Percentiles rank a stretch among this genome's conserved stretches.
Conservation (phyloP, 1,140 invertebrate species). For the Caerostris darwini region DNA sequence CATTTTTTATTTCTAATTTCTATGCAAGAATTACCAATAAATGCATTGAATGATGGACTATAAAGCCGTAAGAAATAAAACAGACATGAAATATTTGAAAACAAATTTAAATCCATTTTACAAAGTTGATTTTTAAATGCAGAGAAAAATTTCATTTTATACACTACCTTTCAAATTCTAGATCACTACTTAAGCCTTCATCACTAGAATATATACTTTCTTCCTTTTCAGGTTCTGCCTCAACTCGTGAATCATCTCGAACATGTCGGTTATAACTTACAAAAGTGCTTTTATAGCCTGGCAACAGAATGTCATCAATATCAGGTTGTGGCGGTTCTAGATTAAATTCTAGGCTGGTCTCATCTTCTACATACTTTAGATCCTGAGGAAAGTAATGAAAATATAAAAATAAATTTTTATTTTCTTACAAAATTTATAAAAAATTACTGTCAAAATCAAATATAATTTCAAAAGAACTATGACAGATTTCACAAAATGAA, state of each 20-base stretch:
- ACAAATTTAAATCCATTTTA: too few species aligned
- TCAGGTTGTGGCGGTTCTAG: slow-evolving; percentile 6
- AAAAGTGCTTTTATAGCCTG: slow-evolving; percentile 5
- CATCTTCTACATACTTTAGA: slow-evolving; percentile 51
- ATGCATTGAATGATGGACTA: too few species aligned
- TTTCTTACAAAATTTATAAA: not conserved
- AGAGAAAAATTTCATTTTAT: too few species aligned
- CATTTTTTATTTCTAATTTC: too few species aligned
- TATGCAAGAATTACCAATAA: too few species aligned
- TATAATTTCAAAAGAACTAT: not conserved
- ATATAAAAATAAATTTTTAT: not conserved
- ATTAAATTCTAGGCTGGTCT: slow-evolving; percentile 48
- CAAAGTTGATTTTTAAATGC: too few species aligned
- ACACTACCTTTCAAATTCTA: slow-evolving; percentile 72
- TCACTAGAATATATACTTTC: slow-evolving; percentile 72
- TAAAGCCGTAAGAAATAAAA: too few species aligned
- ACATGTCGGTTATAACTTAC: slow-evolving; percentile 43
- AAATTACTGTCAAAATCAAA: not conserved
- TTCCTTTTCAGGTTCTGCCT: slow-evolving; percentile 58
- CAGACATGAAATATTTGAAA: too few species aligned
- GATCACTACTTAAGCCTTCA: slow-evolving; percentile 62
- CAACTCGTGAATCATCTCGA: slow-evolving; percentile 15
- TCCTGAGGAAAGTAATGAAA: slow-evolving; percentile 12
- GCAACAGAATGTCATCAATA: slow-evolving; percentile 10
- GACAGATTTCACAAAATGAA: too few species aligned